Evolutionary conservation across 2,113 vertebrate genomes (phyloP), one percentile per base, ranked within the genome.

Genomic region (Corydoras maculifer): DNA sequence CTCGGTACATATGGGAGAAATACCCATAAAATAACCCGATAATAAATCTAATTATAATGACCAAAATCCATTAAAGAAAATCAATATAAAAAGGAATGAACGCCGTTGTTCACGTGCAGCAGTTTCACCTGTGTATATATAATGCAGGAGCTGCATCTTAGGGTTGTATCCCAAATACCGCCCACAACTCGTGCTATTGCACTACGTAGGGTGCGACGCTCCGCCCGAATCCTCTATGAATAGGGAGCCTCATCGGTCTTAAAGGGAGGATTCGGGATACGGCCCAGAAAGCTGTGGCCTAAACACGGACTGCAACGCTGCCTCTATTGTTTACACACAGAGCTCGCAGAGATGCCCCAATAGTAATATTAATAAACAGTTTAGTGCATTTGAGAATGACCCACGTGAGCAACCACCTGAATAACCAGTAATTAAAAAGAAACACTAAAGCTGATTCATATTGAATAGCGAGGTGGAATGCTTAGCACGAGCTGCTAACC

Each of bases 401-500:
- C 35, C 7, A 43, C 7, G 35, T 43, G 35, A 53, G 49, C 49
- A 11, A 51, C 5, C 6, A 9, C 0, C 11, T 13, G 8, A 43
- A 14, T 29, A 5, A 43, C 1, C 35, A 43, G 35, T 43, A 8
- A 43, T 25, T 25, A 43, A 8, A 43, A 43, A 55, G 1, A 48
- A 10, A 15, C 1, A 4, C 12, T 12, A 8, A 31, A 25, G 5
- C 10, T 14, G 5, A 48, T 8, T 68, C 3, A 10, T 9, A 18
- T 7, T 2, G 55, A 58, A 49, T 6, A 6, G n/a, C 54, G 4
- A 0, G 6, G 10, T 0, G 0, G 0, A 2, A 50, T 15, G 55
- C 3, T 68, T 75, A 75, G 77, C 77, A 18, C 35, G 6, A 8
- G 9, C 7, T 12, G 61, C 73, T 72, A 72, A 31, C 54, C 62